A percentile compares a stretch with the other conserved stretches of the same genome.
These are phyloP conservation scores for Seriola quinqueradiata DNA, from an alignment of 2,113 vertebrate species.

Conservation along the genomic window DNA sequence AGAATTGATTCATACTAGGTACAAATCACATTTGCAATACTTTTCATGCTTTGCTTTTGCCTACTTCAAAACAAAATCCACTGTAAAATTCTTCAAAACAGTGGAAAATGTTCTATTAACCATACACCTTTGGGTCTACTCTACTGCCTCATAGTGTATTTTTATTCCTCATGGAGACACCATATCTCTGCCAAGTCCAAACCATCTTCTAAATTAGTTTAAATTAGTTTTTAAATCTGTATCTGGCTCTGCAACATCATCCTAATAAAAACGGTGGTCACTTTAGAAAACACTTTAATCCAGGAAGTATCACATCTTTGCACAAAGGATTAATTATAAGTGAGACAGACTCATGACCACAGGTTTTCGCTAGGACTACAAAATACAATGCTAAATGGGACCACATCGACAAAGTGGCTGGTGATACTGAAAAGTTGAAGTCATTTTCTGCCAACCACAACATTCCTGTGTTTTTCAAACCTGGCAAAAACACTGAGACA, in stretches of 20 bases:
- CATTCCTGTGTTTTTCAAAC: slow-evolving; percentile 45
- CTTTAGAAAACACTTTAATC: slow-evolving; percentile 7
- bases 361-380: background rate
- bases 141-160: background rate
- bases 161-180: background rate
- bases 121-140: background rate
- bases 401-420: background rate
- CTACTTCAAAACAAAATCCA: background rate
- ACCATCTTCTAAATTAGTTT: background rate
- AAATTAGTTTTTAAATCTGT: background rate
- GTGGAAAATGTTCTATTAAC: background rate
- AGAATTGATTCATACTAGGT: background rate
- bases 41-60: background rate
- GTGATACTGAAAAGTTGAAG: slow-evolving; percentile 13
- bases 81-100: background rate
- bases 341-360: background rate
- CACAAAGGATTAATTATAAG: background rate
- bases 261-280: background rate
- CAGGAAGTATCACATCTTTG: background rate
- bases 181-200: background rate
- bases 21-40: slow-evolving; percentile 9
- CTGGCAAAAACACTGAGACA: slow-evolving; percentile 27
- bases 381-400: background rate
- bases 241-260: background rate
- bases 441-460: slow-evolving; percentile 30